Evolutionary conservation across 2,113 vertebrate species (phyloP).

Genomic region (Proterorhinus semilunaris): DNA sequence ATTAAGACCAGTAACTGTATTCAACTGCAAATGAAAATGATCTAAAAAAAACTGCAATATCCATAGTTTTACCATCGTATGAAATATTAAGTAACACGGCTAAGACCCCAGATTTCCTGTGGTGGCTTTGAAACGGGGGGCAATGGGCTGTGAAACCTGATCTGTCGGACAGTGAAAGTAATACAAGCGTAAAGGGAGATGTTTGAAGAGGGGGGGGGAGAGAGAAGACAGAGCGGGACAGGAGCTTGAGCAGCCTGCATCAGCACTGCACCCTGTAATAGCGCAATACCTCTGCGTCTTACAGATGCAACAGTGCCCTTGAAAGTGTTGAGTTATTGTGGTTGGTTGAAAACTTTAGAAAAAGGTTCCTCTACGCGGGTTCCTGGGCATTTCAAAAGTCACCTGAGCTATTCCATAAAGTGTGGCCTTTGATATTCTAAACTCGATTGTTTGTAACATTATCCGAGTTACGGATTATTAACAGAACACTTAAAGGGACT

Average conservation of each 20-base stretch:
- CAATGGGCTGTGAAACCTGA: slow-evolving; percentile 40
- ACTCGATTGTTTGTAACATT: no score
- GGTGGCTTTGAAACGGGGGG: slow-evolving; percentile 13
- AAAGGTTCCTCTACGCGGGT: slow-evolving; percentile 12
- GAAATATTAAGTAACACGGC: slow-evolving; percentile 4
- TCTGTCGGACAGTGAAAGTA: slow-evolving; percentile 39
- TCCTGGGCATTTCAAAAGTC: slow-evolving; percentile 13
- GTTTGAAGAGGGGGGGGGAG: slow-evolving; percentile 30
- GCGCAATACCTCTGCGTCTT: slow-evolving; percentile 31
- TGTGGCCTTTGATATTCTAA: no score
- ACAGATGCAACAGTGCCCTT: slow-evolving; percentile 52
- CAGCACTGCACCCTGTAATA: slow-evolving; percentile 50
- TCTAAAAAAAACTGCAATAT: neutral
- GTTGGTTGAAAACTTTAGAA: slow-evolving; percentile 22
- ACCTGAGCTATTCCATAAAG: slow-evolving; percentile 27
- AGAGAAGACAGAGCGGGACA: slow-evolving; percentile 36
- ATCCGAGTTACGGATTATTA: no score
- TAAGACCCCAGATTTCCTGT: slow-evolving; percentile 1
- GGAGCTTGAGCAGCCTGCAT: slow-evolving; percentile 52
- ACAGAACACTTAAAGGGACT: neutral
- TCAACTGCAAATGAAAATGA: neutral
- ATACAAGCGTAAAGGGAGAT: slow-evolving; percentile 43
- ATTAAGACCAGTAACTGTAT: neutral
- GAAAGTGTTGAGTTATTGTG: slow-evolving; percentile 47
- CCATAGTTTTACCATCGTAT: neutral